phyloP scores from a whole-genome alignment of 2,888 invertebrate species.

The Caenorhabditis wallacei region DNA sequence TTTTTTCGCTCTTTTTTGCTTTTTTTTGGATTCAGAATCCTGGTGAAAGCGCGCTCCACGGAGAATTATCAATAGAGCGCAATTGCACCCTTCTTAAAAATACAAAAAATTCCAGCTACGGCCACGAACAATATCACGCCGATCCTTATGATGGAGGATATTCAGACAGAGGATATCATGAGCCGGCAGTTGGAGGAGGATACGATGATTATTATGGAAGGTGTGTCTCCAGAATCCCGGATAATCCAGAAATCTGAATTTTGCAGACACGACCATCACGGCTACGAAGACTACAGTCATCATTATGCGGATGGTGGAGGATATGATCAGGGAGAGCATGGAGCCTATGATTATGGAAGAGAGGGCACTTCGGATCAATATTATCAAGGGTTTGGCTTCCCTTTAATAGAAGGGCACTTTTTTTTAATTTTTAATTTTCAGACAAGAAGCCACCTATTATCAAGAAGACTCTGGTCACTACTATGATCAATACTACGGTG shows the following conservation, averaged over 20 bases:
- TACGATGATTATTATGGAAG: constrained; percentile 35
- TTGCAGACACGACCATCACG: no score
- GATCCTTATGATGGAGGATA: neutral
- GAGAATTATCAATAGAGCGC: no score
- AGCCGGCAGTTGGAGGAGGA: no score
- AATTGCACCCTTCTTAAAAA: no score
- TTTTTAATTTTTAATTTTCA: no score
- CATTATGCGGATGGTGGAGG: constrained; percentile 1
- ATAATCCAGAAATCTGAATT: no score
- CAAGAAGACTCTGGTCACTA: constrained; percentile 55
- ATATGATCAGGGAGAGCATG: neutral
- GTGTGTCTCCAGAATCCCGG: no score
- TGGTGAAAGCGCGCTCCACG: no score
- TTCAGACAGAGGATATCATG: no score
- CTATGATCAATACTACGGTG: constrained; percentile 51
- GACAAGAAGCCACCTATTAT: constrained; percentile 38
- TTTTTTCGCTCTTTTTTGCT: neutral
- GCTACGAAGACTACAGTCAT: constrained; percentile 16
- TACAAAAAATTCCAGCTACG: neutral
- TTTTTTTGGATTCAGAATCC: no score
- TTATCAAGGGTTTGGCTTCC: neutral
- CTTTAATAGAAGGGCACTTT: no score
- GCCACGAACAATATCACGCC: neutral
- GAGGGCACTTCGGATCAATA: neutral
- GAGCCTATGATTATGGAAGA: neutral